Evolutionary conservation across 2,888 invertebrate genomes (phyloP), one percentile per base, ranked within the genome.

Genomic region (Nowickia ferox): DNA sequence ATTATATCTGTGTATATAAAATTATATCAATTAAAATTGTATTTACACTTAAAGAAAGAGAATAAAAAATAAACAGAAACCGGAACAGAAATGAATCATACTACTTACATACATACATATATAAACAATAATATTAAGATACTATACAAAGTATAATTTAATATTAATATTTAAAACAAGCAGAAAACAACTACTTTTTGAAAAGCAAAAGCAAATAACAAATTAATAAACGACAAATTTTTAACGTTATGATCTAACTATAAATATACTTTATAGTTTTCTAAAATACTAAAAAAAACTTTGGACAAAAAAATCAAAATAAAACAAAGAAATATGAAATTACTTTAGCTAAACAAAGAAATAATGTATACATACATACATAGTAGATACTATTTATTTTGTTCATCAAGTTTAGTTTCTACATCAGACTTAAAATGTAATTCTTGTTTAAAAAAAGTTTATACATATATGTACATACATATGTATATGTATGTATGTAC

Each of bases 31-130:
- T 88, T 88, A 65, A 86, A 90, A 90, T 88, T 90, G 91, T 91
- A 91, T 91, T 91, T 91, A 91, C 91, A 91, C 85, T 78, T 75
- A 69, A 84, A 65, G 38, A 89, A 85, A 66, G 75, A 30, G 2
- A 74, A 44, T 44, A 53, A 76, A 82, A 76, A 82, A 48, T 17
- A 69, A 80, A 80, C 19, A 40, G 84, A 80, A 72, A 59, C 48
- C 10, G 22, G 84, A 85, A 83, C 71, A 86, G 71, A 84, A 81
- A 83, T 46, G 48, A 84, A 80, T 83, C 79, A 74, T 83, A 87
- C 75, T 84, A 30, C 30, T 30, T 30, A 30, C 30, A 30, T 30
- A 30, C 30, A 30, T 30, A 30, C 30, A 30, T 30, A 84, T 68
- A 68, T 79, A 78, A 83, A 86, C 71, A 85, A 80, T 69, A 82